Evolutionary conservation across 1,140 invertebrate species (phyloP).

Genomic region (Drosophila ironensis): DNA sequence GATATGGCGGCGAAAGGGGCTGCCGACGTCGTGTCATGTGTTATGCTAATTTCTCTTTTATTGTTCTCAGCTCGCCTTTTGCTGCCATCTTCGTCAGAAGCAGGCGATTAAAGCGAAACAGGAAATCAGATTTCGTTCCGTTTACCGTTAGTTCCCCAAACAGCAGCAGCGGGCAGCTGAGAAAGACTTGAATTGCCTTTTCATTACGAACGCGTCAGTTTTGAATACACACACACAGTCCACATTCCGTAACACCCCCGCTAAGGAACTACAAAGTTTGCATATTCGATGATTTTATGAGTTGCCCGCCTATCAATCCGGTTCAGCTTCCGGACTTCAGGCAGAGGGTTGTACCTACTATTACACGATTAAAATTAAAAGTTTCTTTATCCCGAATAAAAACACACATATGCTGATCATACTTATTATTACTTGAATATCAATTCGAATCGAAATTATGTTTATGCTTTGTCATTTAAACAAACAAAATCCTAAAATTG

Average conservation of each 20-base stretch:
- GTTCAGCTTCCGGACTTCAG: too few relatives aligned
- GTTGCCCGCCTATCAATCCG: too few relatives aligned
- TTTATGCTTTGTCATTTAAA: neutral
- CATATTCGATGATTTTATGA: too few relatives aligned
- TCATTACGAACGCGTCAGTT: conserved; percentile 47
- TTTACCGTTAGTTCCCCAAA: conserved; percentile 55
- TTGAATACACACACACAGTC: conserved; percentile 24
- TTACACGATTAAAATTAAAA: too few relatives aligned
- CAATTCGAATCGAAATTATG: too few relatives aligned
- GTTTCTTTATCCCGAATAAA: too few relatives aligned
- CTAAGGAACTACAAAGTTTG: too few relatives aligned
- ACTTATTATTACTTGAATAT: too few relatives aligned
- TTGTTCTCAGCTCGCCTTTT: conserved; percentile 49
- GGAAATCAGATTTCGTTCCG: conserved; percentile 43
- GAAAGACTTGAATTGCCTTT: conserved; percentile 71
- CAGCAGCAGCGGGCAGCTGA: conserved; percentile 24
- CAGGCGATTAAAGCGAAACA: conserved; percentile 51
- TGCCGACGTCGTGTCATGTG: conserved; percentile 43
- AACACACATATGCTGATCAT: too few relatives aligned
- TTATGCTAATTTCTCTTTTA: conserved; percentile 75
- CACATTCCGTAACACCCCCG: too few relatives aligned
- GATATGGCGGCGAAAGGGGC: neutral
- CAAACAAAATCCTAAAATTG: too few relatives aligned
- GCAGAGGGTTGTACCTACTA: too few relatives aligned
- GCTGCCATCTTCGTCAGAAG: conserved; percentile 26